Evolutionary conservation across 2,888 invertebrate species (phyloP).

Genomic region (Hypsopygia costalis): DNA sequence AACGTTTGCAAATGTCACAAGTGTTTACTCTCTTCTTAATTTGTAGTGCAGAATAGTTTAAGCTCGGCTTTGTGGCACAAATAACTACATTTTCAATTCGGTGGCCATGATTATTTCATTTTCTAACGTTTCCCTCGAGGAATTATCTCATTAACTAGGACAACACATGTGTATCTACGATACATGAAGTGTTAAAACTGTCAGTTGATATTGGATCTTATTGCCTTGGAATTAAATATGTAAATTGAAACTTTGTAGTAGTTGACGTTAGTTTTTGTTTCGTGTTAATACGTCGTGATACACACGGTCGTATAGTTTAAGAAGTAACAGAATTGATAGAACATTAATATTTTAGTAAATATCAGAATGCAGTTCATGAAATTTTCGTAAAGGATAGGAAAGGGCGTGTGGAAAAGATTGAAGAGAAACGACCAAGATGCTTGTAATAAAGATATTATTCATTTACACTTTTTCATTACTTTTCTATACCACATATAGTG

Average conservation of each 20-base stretch:
- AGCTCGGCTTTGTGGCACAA: conserved; percentile 26
- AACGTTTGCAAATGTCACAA: not conserved
- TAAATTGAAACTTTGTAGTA: conserved; percentile 8
- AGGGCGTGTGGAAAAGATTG: no score
- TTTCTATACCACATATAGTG: no score
- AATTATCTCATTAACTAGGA: conserved; percentile 51
- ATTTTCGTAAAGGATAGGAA: no score
- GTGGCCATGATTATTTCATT: conserved; percentile 43
- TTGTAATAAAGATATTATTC: no score
- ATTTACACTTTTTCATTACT: no score
- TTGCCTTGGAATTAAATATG: conserved; percentile 13
- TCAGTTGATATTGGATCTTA: conserved; percentile 18
- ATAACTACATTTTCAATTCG: conserved; percentile 40
- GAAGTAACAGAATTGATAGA: not conserved
- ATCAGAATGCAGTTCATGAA: no score
- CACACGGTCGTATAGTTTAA: conserved; percentile 14
- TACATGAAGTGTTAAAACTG: conserved; percentile 9
- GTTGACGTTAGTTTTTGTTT: conserved; percentile 19
- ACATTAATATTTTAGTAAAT: no score
- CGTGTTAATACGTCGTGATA: conserved; percentile 28
- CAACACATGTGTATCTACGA: conserved; percentile 34
- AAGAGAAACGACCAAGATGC: no score
- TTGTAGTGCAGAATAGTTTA: conserved; percentile 8
- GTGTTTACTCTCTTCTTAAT: not conserved
- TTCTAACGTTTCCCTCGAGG: conserved; percentile 42